Evolutionary conservation across 2,888 invertebrate genomes (phyloP).

Genomic region (Geophilus truncorum): DNA sequence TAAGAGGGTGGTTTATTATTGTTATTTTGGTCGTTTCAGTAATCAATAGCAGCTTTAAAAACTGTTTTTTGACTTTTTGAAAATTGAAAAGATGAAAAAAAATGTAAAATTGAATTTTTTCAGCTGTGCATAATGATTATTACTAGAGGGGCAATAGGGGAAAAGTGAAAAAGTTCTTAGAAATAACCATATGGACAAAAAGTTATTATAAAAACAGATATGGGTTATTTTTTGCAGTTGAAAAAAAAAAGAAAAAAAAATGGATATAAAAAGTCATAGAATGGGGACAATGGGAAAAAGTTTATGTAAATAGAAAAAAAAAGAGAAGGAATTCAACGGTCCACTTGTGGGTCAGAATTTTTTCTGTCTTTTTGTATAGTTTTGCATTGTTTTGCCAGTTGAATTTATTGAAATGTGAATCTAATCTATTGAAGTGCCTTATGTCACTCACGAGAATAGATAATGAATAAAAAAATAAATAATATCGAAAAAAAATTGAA

Average conservation of each 20-base stretch:
- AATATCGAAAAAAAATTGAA: neutral
- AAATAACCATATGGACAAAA: conserved; percentile 13
- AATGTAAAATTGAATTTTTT: neutral
- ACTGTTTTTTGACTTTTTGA: neutral
- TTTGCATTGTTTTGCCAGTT: neutral
- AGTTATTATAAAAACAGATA: neutral
- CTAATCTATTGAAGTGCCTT: conserved; percentile 17
- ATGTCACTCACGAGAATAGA: conserved; percentile 25
- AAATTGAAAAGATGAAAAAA: too few relatives aligned
- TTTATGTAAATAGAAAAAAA: neutral
- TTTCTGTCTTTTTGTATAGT: neutral
- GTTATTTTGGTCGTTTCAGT: too few relatives aligned
- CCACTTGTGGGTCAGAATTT: neutral
- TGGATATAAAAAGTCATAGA: too few relatives aligned
- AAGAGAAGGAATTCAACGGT: neutral
- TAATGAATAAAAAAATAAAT: neutral
- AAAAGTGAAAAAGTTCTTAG: neutral
- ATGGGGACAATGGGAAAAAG: neutral
- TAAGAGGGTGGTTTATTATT: too few relatives aligned
- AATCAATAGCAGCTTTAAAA: neutral
- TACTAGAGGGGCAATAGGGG: neutral
- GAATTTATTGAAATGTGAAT: conserved; percentile 17
- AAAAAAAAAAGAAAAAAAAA: neutral
- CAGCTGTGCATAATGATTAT: conserved; percentile 18
- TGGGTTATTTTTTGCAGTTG: neutral